Evolutionary conservation across 2,113 vertebrate genomes (phyloP).

Genomic region (Semicossyphus pulcher): DNA sequence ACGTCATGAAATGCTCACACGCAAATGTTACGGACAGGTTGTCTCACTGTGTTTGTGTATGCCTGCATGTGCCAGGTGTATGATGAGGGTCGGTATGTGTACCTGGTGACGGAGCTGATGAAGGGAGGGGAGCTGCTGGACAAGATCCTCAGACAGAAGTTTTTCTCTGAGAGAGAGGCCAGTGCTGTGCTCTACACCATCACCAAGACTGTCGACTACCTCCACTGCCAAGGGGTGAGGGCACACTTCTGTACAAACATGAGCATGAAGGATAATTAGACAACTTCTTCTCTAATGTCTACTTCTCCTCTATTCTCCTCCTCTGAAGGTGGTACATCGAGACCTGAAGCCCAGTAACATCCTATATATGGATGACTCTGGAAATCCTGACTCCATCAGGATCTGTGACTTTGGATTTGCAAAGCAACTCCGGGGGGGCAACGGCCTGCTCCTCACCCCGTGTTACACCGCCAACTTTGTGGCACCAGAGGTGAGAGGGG

Average conservation of each 20-base stretch:
- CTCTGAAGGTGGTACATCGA: slow-evolving; percentile 92
- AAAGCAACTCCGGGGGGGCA: slow-evolving; percentile 95
- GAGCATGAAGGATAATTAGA: too few relatives aligned
- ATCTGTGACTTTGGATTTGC: slow-evolving; percentile 99
- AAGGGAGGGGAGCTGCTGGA: slow-evolving; percentile 97
- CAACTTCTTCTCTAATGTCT: not conserved
- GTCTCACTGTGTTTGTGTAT: slow-evolving; percentile 28
- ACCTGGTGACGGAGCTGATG: slow-evolving; percentile 96
- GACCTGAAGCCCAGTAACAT: slow-evolving; percentile 99
- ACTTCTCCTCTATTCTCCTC: not conserved
- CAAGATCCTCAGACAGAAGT: slow-evolving; percentile 94
- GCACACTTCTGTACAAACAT: not conserved
- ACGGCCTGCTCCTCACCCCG: slow-evolving; percentile 94
- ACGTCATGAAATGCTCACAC: too few relatives aligned
- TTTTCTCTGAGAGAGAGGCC: slow-evolving; percentile 95
- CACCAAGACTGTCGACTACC: slow-evolving; percentile 95
- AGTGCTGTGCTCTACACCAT: slow-evolving; percentile 94
- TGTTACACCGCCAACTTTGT: slow-evolving; percentile 99
- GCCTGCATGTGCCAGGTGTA: slow-evolving; percentile 89
- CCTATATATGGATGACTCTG: slow-evolving; percentile 96
- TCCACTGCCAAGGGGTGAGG: slow-evolving; percentile 97
- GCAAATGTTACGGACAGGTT: not conserved
- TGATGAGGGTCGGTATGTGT: slow-evolving; percentile 93
- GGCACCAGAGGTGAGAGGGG: slow-evolving; percentile 91
- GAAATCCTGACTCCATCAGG: slow-evolving; percentile 95